Base-by-base conservation (phyloP, 2,797 vertebrate genomes). In the Alectoris magna region DNA sequence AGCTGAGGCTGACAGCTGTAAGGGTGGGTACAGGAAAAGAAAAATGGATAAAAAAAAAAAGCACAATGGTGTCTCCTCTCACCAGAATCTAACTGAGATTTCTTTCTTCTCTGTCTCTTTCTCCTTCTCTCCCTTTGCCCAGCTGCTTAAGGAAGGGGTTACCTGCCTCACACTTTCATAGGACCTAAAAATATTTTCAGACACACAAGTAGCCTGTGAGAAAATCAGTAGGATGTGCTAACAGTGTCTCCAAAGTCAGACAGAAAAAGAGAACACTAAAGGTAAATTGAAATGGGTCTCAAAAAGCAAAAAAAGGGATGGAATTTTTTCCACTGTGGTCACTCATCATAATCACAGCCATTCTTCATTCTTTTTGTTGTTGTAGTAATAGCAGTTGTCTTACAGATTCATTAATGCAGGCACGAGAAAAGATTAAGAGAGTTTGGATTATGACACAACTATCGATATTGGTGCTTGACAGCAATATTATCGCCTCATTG, bases 171-270 rank as follows among this genome's bases (percentile, higher is more conserved):
- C 46, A 85, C 78, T 91, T 96, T 60, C 69, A 71, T 16, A 68
- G 59, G 93, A 55, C 76, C 90, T 95, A 95, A 96, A 97, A 95
- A 87, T 97, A 95, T 93, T 93, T 90, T 91, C 91, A 95, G 96
- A 94, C n/a, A 88, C 74, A 55, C 79, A 95, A 96, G 88, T 82
- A 94, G 74, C 77, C 86, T 92, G 72, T 86, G 82, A 89, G 93
- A 94, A 96, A 94, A 88, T 63, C 76, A 82, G 88, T 86, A 72
- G 77, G 58, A 91, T 84, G 43, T 84, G 72, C 68, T 94, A 90
- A 95, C 67, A 70, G 24, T 81, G 77, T 76, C 84, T 69, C 91
- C 93, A 83, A 78, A 95, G 84, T 85, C 90, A 91, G 81, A 36
- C 5, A 85, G 63, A 69, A 88, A 87, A 71, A 67, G 66, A 67